These are phyloP conservation scores for Xyrauchen texanus DNA, from an alignment of 2,113 vertebrate species.

Conservation along the genomic window DNA sequence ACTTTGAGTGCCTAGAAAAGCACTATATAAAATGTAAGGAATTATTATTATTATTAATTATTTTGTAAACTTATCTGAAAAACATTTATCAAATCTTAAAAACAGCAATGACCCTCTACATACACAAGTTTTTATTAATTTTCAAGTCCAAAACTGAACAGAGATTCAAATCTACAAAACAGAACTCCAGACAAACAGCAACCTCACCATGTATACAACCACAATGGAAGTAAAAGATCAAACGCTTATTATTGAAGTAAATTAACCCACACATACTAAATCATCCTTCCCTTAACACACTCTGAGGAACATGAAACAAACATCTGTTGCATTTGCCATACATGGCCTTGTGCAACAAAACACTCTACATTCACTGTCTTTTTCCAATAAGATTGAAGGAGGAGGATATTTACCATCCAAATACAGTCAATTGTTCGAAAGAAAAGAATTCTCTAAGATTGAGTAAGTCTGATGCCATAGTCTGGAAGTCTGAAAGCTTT, in stretches of 20 bases:
- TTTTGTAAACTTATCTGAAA: no score
- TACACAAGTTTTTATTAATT: background rate
- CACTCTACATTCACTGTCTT: background rate
- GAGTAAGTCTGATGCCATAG: background rate
- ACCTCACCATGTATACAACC: background rate
- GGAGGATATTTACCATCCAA: background rate
- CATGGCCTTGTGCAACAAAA: background rate
- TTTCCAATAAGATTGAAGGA: background rate
- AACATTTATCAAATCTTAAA: background rate
- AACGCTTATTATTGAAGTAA: slow-evolving; percentile 26
- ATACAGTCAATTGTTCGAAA: background rate
- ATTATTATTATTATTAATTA: no score
- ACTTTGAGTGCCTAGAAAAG: no score
- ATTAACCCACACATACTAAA: slow-evolving; percentile 15
- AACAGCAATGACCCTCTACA: background rate
- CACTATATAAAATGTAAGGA: no score
- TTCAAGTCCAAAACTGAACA: no score
- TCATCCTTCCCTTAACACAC: background rate
- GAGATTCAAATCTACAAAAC: no score
- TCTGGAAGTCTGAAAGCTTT: background rate
- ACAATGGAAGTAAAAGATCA: slow-evolving; percentile 23
- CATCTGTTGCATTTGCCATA: slow-evolving; percentile 10
- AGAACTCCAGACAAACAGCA: background rate
- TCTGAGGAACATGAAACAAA: slow-evolving; percentile 7
- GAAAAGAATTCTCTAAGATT: no score